Conservation (phyloP, 2,797 vertebrate genomes). For the Gymnopithys bicolor region DNA sequence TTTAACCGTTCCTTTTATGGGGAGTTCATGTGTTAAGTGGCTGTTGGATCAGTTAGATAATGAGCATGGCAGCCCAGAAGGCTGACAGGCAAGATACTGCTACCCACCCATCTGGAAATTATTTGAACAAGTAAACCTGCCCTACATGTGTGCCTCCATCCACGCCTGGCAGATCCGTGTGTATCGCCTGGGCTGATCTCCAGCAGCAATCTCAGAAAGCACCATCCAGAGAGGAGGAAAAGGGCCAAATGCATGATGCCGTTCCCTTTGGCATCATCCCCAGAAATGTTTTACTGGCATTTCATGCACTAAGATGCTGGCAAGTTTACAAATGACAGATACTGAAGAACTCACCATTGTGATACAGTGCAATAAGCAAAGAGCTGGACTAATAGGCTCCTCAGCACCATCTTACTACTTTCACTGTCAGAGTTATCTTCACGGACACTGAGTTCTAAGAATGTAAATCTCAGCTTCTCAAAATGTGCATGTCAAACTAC, state of each 20-base stretch:
- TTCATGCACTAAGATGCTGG: background rate
- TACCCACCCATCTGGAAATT: background rate
- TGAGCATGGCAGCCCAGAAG: background rate
- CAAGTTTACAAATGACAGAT: conserved; percentile 11
- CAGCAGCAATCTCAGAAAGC: background rate
- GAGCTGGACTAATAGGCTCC: background rate
- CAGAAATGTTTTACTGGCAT: conserved; percentile 24
- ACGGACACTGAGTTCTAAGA: background rate
- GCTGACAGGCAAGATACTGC: background rate
- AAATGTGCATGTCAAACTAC: background rate
- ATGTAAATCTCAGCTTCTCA: background rate
- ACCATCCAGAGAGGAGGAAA: background rate
- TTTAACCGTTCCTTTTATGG: background rate
- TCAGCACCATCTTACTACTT: background rate
- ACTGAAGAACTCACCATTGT: background rate
- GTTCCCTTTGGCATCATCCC: conserved; percentile 41
- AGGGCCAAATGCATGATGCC: background rate
- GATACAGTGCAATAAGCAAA: background rate
- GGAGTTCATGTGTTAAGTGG: background rate
- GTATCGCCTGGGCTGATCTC: background rate
- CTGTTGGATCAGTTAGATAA: background rate
- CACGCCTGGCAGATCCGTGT: fast-evolving
- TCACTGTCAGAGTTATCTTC: background rate
- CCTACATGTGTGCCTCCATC: background rate
- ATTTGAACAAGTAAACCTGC: background rate